Percentiles rank a stretch among this genome's conserved stretches.
These are phyloP conservation scores for Drosophila kuntzei DNA, from an alignment of 2,888 invertebrate species.

Conservation along the genomic window DNA sequence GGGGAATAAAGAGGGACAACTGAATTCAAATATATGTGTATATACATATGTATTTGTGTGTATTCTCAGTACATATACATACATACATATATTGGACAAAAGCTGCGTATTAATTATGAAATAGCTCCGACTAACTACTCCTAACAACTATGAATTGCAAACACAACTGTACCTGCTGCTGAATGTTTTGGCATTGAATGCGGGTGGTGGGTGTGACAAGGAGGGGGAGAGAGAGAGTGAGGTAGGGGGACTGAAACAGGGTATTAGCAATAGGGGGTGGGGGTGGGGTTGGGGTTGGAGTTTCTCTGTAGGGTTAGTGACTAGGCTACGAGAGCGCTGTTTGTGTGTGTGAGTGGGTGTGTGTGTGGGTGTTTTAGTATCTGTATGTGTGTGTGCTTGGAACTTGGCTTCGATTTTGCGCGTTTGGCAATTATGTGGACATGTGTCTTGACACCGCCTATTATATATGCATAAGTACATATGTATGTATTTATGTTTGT, in stretches of 20 bases:
- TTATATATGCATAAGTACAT: slow-evolving; percentile 37
- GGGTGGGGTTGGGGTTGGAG: slow-evolving; percentile 3
- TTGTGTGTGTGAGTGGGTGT: slow-evolving; percentile 30
- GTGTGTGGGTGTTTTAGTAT: slow-evolving; percentile 21
- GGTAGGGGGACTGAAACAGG: background rate
- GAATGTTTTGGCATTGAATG: slow-evolving; percentile 28
- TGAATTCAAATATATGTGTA: background rate
- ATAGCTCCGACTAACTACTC: slow-evolving; percentile 55
- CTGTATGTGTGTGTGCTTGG: slow-evolving; percentile 25
- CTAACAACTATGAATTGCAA: slow-evolving; percentile 65
- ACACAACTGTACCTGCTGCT: slow-evolving; percentile 70
- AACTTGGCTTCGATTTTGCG: slow-evolving; percentile 77
- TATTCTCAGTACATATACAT: background rate
- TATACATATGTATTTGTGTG: background rate
- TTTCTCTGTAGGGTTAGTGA: slow-evolving; percentile 47
- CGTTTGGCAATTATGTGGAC: slow-evolving; percentile 80
- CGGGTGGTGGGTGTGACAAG: slow-evolving; percentile 16
- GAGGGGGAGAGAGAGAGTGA: slow-evolving; percentile 3
- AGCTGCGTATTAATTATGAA: slow-evolving; percentile 67
- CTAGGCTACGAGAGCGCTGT: slow-evolving; percentile 53
- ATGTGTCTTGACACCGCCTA: slow-evolving; percentile 75
- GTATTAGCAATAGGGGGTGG: background rate
- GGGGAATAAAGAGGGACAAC: background rate
- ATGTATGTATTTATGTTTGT: slow-evolving; percentile 4
- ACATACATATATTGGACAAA: slow-evolving; percentile 59